These are phyloP conservation scores for Limenitis camilla DNA, from an alignment of 2,888 invertebrate species.

Conservation along the genomic window DNA sequence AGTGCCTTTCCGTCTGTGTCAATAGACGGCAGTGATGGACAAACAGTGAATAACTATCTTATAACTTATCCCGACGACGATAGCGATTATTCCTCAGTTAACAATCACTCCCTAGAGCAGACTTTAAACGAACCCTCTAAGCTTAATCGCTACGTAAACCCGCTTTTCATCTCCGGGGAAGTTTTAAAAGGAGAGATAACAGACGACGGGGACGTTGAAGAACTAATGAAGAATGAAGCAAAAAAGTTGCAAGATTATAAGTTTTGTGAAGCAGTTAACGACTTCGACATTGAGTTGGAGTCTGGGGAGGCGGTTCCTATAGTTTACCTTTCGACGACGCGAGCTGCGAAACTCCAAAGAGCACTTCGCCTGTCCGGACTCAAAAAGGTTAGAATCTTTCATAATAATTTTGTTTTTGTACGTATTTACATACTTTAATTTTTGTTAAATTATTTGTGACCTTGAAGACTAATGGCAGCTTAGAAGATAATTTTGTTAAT, in stretches of 20 bases:
- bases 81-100: conserved; percentile 32
- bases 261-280: conserved; percentile 63
- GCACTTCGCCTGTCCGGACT: conserved; percentile 73
- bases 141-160: conserved; percentile 54
- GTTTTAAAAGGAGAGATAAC: conserved; percentile 56
- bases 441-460: too few relatives aligned
- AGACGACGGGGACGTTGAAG: conserved; percentile 44
- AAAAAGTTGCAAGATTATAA: conserved; percentile 63
- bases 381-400: conserved; percentile 64
- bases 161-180: conserved; percentile 54
- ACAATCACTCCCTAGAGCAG: conserved; percentile 32
- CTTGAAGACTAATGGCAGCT: not conserved
- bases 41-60: conserved; percentile 42
- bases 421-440: too few relatives aligned
- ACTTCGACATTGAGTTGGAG: conserved; percentile 65
- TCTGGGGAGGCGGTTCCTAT: conserved; percentile 57
- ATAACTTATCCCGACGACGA: conserved; percentile 51
- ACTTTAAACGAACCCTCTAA: conserved; percentile 35
- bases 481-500: conserved; percentile 8
- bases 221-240: conserved; percentile 58
- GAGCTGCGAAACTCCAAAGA: conserved; percentile 70
- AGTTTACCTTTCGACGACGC: conserved; percentile 67
- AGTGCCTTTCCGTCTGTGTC: conserved; percentile 42
- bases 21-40: conserved; percentile 37
- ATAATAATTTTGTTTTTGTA: not conserved